phyloP scores from a whole-genome alignment of 1,140 invertebrate species.

The Drosophila albomicans region DNA sequence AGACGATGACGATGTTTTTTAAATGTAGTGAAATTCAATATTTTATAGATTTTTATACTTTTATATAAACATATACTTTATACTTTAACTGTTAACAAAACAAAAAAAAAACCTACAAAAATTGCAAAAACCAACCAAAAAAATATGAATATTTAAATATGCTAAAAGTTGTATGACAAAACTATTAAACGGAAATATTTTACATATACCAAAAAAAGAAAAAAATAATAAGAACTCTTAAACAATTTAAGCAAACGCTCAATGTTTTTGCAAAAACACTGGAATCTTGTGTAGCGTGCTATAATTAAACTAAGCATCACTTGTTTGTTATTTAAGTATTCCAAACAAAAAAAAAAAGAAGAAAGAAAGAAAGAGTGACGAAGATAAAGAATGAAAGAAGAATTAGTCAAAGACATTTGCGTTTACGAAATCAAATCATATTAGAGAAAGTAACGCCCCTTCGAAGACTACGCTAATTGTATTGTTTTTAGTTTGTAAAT shows the following conservation, averaged over 20 bases:
- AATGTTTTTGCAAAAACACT: constrained; percentile 71
- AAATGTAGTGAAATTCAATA: constrained; percentile 82
- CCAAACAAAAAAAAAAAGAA: constrained; percentile 31
- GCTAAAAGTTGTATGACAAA: constrained; percentile 62
- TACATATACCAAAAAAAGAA: constrained; percentile 50
- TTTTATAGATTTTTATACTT: constrained; percentile 84
- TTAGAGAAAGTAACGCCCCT: constrained; percentile 34
- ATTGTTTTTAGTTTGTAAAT: constrained; percentile 61
- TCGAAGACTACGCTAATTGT: constrained; percentile 30
- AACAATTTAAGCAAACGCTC: constrained; percentile 65
- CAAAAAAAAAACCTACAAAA: constrained; percentile 33
- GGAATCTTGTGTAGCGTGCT: constrained; percentile 73
- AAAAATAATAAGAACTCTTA: constrained; percentile 38
- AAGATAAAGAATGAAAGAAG: constrained; percentile 16
- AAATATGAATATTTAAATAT: constrained; percentile 62
- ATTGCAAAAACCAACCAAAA: constrained; percentile 36
- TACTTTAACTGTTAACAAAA: constrained; percentile 77
- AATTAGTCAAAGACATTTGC: constrained; percentile 74
- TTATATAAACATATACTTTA: constrained; percentile 83
- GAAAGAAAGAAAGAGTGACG: not conserved
- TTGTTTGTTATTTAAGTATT: constrained; percentile 66
- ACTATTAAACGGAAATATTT: constrained; percentile 73
- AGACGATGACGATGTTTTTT: constrained; percentile 64
- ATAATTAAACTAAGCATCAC: constrained; percentile 59
- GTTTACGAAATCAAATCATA: constrained; percentile 48